A percentile compares a stretch with the other conserved stretches of the same genome.
phyloP scores from a whole-genome alignment of 2,888 invertebrate species.

The Polylopha cassiicola region DNA sequence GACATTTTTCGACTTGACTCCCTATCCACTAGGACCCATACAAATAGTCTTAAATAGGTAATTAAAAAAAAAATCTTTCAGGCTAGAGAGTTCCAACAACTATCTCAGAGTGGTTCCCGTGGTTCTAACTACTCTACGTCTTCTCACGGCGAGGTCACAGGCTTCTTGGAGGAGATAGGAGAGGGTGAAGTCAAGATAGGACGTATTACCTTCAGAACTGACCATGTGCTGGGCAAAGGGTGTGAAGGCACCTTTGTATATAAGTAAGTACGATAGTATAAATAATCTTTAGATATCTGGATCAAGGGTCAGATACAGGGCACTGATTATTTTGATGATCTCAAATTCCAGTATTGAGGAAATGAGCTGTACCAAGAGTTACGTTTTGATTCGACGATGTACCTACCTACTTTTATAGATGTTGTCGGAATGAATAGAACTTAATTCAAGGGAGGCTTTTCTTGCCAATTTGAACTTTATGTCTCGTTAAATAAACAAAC shows the following conservation, averaged over 20 bases:
- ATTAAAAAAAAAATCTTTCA: conserved; percentile 32
- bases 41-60: background rate
- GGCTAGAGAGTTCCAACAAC: conserved; percentile 81
- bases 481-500: too few relatives aligned
- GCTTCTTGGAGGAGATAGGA: conserved; percentile 78
- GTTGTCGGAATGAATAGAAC: too few relatives aligned
- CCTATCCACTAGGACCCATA: background rate
- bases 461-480: too few relatives aligned
- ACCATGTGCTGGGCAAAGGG: conserved; percentile 93
- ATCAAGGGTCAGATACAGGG: too few relatives aligned
- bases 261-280: conserved; percentile 72
- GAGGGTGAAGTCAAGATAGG: conserved; percentile 86
- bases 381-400: too few relatives aligned
- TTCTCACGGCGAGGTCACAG: conserved; percentile 66
- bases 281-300: too few relatives aligned
- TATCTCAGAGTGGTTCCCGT: conserved; percentile 80
- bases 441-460: too few relatives aligned
- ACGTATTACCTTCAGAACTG: conserved; percentile 91
- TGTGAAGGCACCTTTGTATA: conserved; percentile 99
- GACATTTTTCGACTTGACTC: too few relatives aligned
- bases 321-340: too few relatives aligned
- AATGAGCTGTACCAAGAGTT: too few relatives aligned
- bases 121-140: conserved; percentile 58
- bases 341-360: too few relatives aligned
- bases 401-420: too few relatives aligned